Base-by-base conservation (phyloP, 2,797 vertebrate species). In the Pseudopleuronectes americanus region DNA sequence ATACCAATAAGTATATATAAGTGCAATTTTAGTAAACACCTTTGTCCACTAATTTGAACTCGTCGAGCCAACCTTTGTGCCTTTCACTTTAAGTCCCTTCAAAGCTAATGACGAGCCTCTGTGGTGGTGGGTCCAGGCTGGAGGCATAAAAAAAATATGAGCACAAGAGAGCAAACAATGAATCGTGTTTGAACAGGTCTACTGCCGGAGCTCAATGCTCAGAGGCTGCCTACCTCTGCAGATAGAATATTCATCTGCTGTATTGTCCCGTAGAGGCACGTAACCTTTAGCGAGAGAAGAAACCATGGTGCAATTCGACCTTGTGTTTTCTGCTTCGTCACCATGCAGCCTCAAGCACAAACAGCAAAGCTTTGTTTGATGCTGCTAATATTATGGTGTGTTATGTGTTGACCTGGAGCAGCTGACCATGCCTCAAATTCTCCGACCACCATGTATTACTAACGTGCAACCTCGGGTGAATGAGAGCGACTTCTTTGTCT, bases 161-260 rank as follows among this genome's bases (percentile, higher is more conserved):
- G 84, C 84, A 74, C 33, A 8, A 53, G 78, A 89, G 84, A 77
- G 81, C 86, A 88, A 90, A 90, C 85, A 87, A 56, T 74, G 78
- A 86, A 75, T 77, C 77, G 83, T 86, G 85, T 87, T 89, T 89
- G 85, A 90, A 89, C 80, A 84, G 87, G 69, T 79, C 81, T 83
- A 79, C 69, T 77, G 79, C 75, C 74, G 67, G 76, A 85, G 83
- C 84, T 83, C 71, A 68, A 54, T 65, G 84, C 82, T 86, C 85
- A 84, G 87, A 90, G 84, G 89, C 88, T 72, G 76, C 81, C 63
- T 76, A 61, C 75, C 81, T 84, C 70, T 81, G 77, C 84, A 83
- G 84, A 87, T 75, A 72, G 80, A 90, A 87, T 87, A 87, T 90
- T 90, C 72, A 87, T 87, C 77, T 67, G 60, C 70, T 66, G 79